phyloP scores from a whole-genome alignment of 2,888 invertebrate species.

The Napeogenes sylphis region DNA sequence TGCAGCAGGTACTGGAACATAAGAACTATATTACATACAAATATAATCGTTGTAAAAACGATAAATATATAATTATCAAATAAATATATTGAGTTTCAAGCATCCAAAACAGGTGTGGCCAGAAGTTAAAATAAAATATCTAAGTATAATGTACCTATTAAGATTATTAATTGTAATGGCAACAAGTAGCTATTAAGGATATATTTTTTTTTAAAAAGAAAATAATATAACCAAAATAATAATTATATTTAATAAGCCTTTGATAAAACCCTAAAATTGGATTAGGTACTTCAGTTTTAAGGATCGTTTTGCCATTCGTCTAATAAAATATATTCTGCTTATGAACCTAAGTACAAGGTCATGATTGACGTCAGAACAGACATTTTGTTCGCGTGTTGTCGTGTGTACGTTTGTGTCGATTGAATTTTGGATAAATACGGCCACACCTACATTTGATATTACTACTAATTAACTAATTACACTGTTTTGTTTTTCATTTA shows the following conservation, averaged over 20 bases:
- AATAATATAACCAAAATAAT: no score
- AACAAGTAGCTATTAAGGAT: no score
- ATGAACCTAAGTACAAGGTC: conserved; percentile 52
- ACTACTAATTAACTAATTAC: conserved; percentile 24
- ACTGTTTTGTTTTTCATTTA: conserved; percentile 8
- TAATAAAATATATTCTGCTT: conserved; percentile 20
- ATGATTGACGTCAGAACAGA: conserved; percentile 50
- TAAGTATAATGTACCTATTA: no score
- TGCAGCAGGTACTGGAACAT: no score
- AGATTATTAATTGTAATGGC: no score
- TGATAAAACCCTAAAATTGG: not conserved
- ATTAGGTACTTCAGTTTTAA: conserved; percentile 4
- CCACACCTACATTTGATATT: conserved; percentile 23
- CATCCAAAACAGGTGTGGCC: not conserved
- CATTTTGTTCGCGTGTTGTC: conserved; percentile 36
- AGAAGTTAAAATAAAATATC: no score
- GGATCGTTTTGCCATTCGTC: conserved; percentile 16
- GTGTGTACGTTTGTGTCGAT: conserved; percentile 25
- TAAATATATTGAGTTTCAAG: not conserved
- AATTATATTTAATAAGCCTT: not conserved
- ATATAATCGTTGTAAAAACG: not conserved
- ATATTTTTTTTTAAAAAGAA: no score
- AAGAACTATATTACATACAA: not conserved
- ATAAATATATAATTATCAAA: not conserved
- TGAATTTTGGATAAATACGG: conserved; percentile 26